A percentile compares a stretch with the other conserved stretches of the same genome.
Conservation (phyloP, 2,797 vertebrate genomes). For the Scolopax rusticola region DNA sequence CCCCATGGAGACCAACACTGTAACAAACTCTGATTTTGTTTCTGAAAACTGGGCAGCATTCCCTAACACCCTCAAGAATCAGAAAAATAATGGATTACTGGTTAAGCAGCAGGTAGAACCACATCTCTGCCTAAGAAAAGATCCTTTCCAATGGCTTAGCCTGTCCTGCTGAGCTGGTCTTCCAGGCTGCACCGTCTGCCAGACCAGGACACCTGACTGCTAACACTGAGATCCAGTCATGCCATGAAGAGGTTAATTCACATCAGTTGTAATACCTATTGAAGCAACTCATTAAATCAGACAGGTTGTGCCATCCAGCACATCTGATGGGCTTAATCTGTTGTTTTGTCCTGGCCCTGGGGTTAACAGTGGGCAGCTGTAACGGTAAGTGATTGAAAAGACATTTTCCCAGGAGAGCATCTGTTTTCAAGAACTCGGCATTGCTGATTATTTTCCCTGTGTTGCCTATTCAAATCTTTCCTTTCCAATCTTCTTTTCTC, state of each 20-base stretch:
- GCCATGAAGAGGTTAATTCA: background rate
- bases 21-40: background rate
- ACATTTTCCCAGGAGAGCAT: background rate
- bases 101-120: background rate
- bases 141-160: background rate
- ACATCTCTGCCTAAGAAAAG: background rate
- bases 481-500: background rate
- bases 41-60: background rate
- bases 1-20: background rate
- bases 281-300: background rate
- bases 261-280: background rate
- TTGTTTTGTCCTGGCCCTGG: background rate
- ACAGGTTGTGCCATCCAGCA: background rate
- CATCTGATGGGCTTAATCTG: background rate
- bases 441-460: background rate
- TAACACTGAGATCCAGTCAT: background rate
- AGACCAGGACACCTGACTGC: background rate
- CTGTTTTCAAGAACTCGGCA: background rate
- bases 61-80: background rate
- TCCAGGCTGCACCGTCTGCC: background rate
- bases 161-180: background rate
- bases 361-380: background rate
- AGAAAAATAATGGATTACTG: background rate
- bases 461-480: background rate
- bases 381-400: background rate